Evolutionary conservation across 2,113 vertebrate genomes (phyloP).

Genomic region (Thomomys bottae): DNA sequence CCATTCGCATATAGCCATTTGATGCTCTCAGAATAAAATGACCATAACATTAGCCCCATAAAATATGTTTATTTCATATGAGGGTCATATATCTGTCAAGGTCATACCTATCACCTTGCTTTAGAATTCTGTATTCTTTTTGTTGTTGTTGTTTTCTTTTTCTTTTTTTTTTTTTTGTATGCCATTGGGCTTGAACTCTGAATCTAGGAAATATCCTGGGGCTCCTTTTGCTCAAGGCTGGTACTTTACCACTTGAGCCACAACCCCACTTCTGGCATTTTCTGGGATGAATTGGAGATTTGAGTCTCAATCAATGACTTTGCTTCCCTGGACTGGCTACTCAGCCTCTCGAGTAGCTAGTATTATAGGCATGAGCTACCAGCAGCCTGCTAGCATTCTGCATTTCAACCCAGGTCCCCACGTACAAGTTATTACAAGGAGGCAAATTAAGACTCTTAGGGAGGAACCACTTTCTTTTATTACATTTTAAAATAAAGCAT

Average conservation of each 20-base stretch:
- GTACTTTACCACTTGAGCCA: too few species aligned
- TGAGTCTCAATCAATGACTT: too few species aligned
- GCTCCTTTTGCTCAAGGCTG: too few species aligned
- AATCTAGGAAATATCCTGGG: too few species aligned
- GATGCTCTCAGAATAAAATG: not conserved
- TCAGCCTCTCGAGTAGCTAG: too few species aligned
- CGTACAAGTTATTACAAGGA: not conserved
- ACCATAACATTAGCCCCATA: not conserved
- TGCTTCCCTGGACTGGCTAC: too few species aligned
- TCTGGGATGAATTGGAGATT: too few species aligned
- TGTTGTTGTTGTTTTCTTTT: too few species aligned
- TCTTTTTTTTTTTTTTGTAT: too few species aligned
- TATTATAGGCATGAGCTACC: too few species aligned
- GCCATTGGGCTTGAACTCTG: too few species aligned
- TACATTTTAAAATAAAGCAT: constrained; percentile 17
- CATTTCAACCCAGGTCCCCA: not conserved
- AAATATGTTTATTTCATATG: not conserved
- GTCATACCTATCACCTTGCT: not conserved
- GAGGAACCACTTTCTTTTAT: constrained; percentile 14
- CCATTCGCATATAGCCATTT: not conserved
- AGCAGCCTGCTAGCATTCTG: not conserved
- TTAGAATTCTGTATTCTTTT: not conserved
- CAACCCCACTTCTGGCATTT: too few species aligned
- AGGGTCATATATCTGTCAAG: not conserved
- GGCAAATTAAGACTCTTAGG: not conserved